Conservation (phyloP, 2,888 invertebrate genomes). For the Deilephila porcellus region DNA sequence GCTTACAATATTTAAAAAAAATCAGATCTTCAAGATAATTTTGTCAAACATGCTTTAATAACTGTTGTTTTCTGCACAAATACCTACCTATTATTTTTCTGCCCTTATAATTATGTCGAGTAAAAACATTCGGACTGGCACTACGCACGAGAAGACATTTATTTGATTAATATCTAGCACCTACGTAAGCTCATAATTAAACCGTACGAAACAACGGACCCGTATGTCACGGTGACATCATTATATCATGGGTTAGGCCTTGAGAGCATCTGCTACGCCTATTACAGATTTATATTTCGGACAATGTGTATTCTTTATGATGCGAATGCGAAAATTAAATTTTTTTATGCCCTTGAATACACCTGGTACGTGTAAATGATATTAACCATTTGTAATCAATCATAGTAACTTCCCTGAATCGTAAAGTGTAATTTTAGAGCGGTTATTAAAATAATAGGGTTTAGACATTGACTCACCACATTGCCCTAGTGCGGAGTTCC, state of each 20-base stretch:
- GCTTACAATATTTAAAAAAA: no score
- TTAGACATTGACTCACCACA: no score
- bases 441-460: not conserved
- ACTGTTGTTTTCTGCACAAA: no score
- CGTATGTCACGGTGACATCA: slow-evolving; percentile 60
- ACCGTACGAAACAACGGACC: slow-evolving; percentile 48
- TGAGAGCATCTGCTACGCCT: slow-evolving; percentile 43
- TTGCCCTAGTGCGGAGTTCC: no score
- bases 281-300: slow-evolving; percentile 26
- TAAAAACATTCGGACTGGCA: not conserved
- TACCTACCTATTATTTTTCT: not conserved
- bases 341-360: slow-evolving; percentile 15
- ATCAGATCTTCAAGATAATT: no score
- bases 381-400: not conserved
- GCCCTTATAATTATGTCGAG: not conserved
- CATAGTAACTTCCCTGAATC: not conserved
- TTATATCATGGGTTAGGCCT: slow-evolving; percentile 48
- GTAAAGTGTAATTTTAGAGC: not conserved
- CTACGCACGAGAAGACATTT: slow-evolving; percentile 29
- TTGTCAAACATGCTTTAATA: not conserved
- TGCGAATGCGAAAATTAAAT: slow-evolving; percentile 14
- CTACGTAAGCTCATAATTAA: slow-evolving; percentile 37
- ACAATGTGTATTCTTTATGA: slow-evolving; percentile 17
- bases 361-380: slow-evolving; percentile 8
- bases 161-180: slow-evolving; percentile 35